Percentiles rank a stretch among this genome's conserved stretches.
phyloP scores from a whole-genome alignment of 2,888 invertebrate genomes.

The Allolobophora icterica region DNA sequence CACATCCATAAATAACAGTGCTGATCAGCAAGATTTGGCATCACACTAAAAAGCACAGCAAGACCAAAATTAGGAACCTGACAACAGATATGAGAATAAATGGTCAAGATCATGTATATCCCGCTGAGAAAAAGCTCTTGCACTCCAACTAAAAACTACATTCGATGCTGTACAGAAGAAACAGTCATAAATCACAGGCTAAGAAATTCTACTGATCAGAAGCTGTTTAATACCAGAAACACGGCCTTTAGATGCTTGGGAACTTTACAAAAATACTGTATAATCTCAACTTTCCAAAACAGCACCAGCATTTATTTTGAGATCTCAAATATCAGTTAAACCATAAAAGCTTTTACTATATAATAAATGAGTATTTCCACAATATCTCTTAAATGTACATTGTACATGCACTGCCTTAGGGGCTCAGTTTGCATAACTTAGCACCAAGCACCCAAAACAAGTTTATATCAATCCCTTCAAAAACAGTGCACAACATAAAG shows the following conservation, averaged over 20 bases:
- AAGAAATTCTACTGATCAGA: background rate
- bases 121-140: background rate
- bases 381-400: background rate
- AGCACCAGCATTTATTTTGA: background rate
- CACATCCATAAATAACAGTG: background rate
- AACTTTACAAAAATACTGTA: background rate
- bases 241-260: background rate
- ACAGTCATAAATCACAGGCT: background rate
- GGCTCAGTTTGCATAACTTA: background rate
- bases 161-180: background rate
- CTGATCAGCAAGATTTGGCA: background rate
- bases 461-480: too few species aligned
- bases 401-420: background rate
- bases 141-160: background rate
- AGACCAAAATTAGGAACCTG: background rate
- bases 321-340: background rate
- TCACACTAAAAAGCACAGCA: background rate
- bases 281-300: background rate
- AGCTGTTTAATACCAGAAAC: background rate
- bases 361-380: background rate
- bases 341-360: background rate
- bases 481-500: too few species aligned
- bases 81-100: background rate
- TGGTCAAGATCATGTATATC: background rate
- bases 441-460: too few species aligned